phyloP scores from a whole-genome alignment of 2,113 vertebrate genomes.

The Atractosteus spatula region DNA sequence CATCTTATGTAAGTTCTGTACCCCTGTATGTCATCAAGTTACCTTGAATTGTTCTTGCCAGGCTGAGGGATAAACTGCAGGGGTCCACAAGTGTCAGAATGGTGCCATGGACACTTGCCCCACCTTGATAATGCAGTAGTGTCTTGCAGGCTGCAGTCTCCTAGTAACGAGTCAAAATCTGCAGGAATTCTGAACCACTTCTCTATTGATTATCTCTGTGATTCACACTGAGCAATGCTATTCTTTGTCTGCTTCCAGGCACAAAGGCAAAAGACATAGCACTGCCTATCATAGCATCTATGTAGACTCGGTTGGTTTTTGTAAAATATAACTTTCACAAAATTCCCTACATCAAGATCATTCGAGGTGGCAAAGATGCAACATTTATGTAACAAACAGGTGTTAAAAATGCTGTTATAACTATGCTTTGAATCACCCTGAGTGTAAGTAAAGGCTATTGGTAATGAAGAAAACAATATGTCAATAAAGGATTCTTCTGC shows the following conservation, averaged over 20 bases:
- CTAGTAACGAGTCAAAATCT: conserved; percentile 30
- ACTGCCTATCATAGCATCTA: background rate
- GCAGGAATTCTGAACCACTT: conserved; percentile 35
- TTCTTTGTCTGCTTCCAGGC: conserved; percentile 41
- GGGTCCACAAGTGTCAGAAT: background rate
- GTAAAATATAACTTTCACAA: conserved; percentile 7
- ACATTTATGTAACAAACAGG: background rate
- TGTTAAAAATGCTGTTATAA: background rate
- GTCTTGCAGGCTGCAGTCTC: conserved; percentile 32
- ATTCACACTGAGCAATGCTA: conserved; percentile 45
- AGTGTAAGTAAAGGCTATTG: too few species aligned
- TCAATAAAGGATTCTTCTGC: too few species aligned
- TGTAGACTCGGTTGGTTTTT: background rate
- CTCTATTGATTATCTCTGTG: conserved; percentile 52
- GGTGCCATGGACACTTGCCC: conserved; percentile 15
- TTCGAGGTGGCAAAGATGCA: background rate
- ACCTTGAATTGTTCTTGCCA: background rate
- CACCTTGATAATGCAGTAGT: conserved; percentile 24
- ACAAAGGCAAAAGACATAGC: conserved; percentile 39
- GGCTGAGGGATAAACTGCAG: conserved; percentile 9
- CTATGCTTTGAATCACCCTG: background rate
- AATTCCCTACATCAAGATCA: conserved; percentile 16
- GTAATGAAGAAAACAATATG: too few species aligned
- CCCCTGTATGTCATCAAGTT: background rate
- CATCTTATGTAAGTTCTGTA: too few species aligned